Base-by-base conservation (phyloP, 1,140 invertebrate genomes). In the Lasioglossum baleicum region DNA sequence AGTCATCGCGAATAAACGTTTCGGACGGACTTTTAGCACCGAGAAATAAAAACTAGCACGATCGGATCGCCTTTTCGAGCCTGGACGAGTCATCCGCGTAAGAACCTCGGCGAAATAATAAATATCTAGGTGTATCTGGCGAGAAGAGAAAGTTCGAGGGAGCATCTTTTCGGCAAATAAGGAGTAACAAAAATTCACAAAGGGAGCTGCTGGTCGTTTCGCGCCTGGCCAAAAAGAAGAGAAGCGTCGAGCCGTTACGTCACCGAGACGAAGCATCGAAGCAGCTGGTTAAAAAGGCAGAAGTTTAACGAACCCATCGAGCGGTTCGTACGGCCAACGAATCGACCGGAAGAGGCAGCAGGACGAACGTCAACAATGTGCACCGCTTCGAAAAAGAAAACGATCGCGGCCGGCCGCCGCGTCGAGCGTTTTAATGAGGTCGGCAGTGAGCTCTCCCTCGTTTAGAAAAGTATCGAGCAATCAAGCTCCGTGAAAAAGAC, bases 391-490 rank as follows among this genome's bases (percentile, higher is more conserved):
- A 51, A 56, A 69, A 69, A 69, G 51, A 69, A 69, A 69, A 69
- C 67, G 67, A 69, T 56, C 67, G 48, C n/a, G 15, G 11, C 17
- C 51, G 7, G 42, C 13, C 22, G 48, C 35, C 48, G 42, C n/a
- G 22, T 31, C 13, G 31, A 69, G 67, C 22, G 22, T 51, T 69
- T 69, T 56, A 69, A 69, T 31, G 67, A 69, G 44, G 22, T n/a
- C 44, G 44, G 22, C 67, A 7, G 26, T 11, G 31, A 53, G 8
- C 40, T 69, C 66, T 67, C 67, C 44, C 67, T 51, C 67, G 22
- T 69, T 56, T 69, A 69, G 44, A 69, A 56, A 69, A 69, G 22
- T 69, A 69, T 69, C 67, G 67, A n/a, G 67, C 48, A 69, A 69
- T 69, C 67, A 69, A 35, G 48, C 67, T 13, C 48, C 22, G 51